Conservation (phyloP, 2,888 invertebrate species). For the Amitus sp. region DNA sequence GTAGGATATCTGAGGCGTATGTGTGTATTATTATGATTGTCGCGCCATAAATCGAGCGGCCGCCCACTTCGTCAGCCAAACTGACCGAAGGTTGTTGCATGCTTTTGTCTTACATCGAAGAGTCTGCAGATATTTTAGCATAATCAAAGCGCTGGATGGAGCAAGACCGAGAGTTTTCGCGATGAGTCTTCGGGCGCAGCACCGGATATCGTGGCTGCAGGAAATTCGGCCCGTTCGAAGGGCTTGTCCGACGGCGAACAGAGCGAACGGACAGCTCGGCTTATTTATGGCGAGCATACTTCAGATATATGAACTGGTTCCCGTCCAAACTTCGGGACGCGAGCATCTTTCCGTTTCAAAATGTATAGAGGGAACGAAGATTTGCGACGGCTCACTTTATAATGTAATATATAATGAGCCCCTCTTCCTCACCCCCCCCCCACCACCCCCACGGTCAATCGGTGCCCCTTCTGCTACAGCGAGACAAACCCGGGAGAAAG, state of each 20-base stretch:
- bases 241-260: conserved; percentile 57
- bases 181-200: neutral
- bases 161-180: conserved; percentile 20
- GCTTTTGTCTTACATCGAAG: conserved; percentile 30
- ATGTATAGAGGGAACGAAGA: conserved; percentile 61
- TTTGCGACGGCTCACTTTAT: conserved; percentile 60
- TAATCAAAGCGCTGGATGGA: conserved; percentile 23
- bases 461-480: too few relatives aligned
- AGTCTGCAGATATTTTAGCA: conserved; percentile 25
- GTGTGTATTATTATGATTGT: conserved; percentile 17
- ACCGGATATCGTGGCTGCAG: conserved; percentile 19
- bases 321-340: conserved; percentile 64
- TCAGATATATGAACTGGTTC: conserved; percentile 66
- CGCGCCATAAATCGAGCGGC: conserved; percentile 11
- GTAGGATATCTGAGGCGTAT: neutral
- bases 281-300: conserved; percentile 66
- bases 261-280: conserved; percentile 62
- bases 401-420: conserved; percentile 56
- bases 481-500: too few relatives aligned
- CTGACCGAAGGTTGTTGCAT: conserved; percentile 3
- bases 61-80: conserved; percentile 14
- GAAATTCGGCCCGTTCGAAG: conserved; percentile 37
- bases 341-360: conserved; percentile 62
- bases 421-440: too few relatives aligned
- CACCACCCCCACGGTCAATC: too few relatives aligned